Base-by-base conservation (phyloP, 2,888 invertebrate species). In the Thyatira batis region DNA sequence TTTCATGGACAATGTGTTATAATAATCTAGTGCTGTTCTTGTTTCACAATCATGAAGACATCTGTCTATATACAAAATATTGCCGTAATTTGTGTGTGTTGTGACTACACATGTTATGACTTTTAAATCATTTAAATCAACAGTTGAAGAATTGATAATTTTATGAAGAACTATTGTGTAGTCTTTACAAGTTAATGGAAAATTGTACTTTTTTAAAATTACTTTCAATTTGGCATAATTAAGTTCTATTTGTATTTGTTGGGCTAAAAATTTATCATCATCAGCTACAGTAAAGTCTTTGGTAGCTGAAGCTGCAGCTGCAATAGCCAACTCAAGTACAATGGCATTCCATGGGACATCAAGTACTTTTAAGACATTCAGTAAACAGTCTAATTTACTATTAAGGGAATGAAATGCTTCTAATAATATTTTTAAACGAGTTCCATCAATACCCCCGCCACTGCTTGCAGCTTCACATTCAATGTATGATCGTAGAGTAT, bases 151-250 rank as follows among this genome's bases (percentile, higher is more conserved):
- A 63, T 77, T 79, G 20, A 87, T 74, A 61, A 92, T 71, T 73
- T 89, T 92, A 62, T 89, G 84, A 33, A 92, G 73, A 23, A 92
- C 85, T 56, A 86, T 64, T 60, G 69, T 78, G 53, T 89, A 91
- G 69, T 91, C 88, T 45, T 80, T 85, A 64, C 83, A 89, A 53
- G 78, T 78, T 59, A 86, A 65, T 39, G 89, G 85, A 71, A 88
- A 88, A 67, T 91, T 90, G 67, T 92, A 89, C 71, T 92, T 92
- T 65, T 89, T 92, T 45, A 92, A 71, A 48, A 91, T 77, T 4
- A 92, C 87, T 78, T 91, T 91, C 0, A 91, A 75, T 76, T 85
- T 87, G 1, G 92, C 85, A 69, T 84, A 89, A 58, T 87, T 87
- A 5, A 91, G 63, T 79, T 92, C 91, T 60, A 82, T 85, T 64